These are phyloP conservation scores for Steatocranus sp. DNA, from an alignment of 2,797 vertebrate genomes.

Conservation along the genomic window DNA sequence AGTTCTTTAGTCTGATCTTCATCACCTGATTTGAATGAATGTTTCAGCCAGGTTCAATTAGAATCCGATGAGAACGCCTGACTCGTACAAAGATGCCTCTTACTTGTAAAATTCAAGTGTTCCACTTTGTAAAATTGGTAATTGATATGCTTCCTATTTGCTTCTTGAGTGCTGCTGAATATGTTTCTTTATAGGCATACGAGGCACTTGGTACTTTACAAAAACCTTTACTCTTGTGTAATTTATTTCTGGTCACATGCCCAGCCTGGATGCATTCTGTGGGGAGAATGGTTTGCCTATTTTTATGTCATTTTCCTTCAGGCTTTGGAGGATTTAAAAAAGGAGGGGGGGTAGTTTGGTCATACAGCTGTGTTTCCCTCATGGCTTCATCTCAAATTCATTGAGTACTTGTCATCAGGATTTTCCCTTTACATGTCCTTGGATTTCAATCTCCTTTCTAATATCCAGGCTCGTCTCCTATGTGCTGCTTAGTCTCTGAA, in stretches of 20 bases:
- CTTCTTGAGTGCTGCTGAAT: not conserved
- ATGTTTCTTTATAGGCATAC: not conserved
- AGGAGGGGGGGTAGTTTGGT: not conserved
- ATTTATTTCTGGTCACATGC: not conserved
- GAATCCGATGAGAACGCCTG: accelerated
- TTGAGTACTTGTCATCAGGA: constrained; percentile 9
- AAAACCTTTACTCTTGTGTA: not conserved
- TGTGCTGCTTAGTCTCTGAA: not conserved
- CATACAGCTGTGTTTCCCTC: constrained; percentile 5
- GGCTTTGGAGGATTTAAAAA: not conserved
- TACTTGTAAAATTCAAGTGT: not conserved
- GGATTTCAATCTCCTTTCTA: constrained; percentile 50
- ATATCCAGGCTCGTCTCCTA: constrained; percentile 35
- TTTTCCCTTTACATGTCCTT: constrained; percentile 36
- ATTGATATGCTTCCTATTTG: not conserved
- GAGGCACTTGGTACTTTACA: not conserved
- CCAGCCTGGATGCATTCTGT: not conserved
- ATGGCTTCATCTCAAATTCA: constrained; percentile 42
- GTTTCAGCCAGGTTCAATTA: not conserved
- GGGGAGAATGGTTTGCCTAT: not conserved
- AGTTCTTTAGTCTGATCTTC: not conserved
- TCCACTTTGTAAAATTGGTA: not conserved
- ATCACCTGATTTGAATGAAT: not conserved
- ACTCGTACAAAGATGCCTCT: not conserved
- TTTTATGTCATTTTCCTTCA: not conserved